A percentile compares a stretch with the other conserved stretches of the same genome.
Evolutionary conservation across 2,113 vertebrate species (phyloP).

Genomic region (Callipepla californica): DNA sequence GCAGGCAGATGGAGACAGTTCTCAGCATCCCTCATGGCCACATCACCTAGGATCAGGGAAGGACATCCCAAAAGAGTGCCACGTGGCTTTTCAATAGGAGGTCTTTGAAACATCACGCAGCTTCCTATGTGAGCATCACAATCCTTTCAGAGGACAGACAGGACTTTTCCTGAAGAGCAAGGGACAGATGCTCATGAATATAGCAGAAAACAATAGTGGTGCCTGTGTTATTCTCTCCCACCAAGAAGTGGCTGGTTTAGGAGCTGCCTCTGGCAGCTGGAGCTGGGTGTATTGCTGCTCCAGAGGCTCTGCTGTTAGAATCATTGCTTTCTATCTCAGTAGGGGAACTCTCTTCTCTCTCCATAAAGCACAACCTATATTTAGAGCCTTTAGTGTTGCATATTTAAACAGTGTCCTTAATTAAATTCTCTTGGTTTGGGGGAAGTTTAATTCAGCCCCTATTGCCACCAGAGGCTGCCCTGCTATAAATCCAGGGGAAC

Average conservation of each 20-base stretch:
- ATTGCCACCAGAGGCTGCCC: background rate
- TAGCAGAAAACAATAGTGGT: rapidly evolving
- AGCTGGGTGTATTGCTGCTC: background rate
- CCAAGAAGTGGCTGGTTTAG: background rate
- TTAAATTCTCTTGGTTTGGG: background rate
- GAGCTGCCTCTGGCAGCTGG: conserved; percentile 4
- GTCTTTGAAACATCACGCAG: background rate
- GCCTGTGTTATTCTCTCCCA: background rate
- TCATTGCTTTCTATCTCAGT: background rate
- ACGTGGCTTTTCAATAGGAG: background rate
- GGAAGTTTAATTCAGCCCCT: background rate
- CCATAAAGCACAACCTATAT: background rate
- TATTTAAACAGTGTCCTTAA: background rate
- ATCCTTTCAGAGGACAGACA: background rate
- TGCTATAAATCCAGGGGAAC: background rate
- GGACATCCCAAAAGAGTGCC: background rate
- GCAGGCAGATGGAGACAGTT: background rate
- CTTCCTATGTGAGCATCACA: background rate
- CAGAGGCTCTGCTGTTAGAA: background rate
- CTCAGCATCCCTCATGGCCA: background rate
- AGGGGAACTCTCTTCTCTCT: background rate
- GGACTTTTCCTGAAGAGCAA: background rate
- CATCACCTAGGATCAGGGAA: background rate
- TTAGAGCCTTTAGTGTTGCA: background rate
- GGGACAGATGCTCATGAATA: background rate